Percentiles rank a stretch among this genome's conserved stretches.
Conservation (phyloP, 2,888 invertebrate species). For the Periphyllus acericola region DNA sequence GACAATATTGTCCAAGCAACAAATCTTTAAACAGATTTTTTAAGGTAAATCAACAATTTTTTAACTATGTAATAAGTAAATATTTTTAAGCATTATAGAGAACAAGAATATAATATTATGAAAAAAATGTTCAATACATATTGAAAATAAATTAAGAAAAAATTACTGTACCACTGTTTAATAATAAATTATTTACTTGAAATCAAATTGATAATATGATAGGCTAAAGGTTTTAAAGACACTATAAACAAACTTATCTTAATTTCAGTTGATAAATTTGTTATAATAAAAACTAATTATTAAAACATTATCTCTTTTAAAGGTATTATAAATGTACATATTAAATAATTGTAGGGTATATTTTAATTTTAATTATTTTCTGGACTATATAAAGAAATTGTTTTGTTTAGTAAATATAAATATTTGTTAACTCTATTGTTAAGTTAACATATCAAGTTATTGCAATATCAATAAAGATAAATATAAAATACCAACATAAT, state of each 20-base stretch:
- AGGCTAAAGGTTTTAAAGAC: neutral
- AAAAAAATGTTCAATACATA: neutral
- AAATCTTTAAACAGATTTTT: neutral
- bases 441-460: neutral
- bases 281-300: no score
- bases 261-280: no score
- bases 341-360: neutral
- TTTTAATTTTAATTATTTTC: neutral
- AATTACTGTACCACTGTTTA: neutral
- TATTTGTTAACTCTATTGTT: neutral
- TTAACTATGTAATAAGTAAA: neutral
- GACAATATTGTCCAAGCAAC: no score
- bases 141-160: neutral
- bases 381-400: no score
- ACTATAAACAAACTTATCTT: neutral
- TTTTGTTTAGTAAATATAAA: neutral
- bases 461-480: neutral
- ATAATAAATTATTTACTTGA: neutral
- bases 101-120: neutral
- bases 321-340: no score
- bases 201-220: neutral
- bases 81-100: neutral
- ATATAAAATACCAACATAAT: neutral
- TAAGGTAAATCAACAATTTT: neutral
- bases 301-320: no score